Evolutionary conservation across 2,113 vertebrate species (phyloP), one percentile per base, ranked within the genome.

Genomic region (Stigmatopora nigra): DNA sequence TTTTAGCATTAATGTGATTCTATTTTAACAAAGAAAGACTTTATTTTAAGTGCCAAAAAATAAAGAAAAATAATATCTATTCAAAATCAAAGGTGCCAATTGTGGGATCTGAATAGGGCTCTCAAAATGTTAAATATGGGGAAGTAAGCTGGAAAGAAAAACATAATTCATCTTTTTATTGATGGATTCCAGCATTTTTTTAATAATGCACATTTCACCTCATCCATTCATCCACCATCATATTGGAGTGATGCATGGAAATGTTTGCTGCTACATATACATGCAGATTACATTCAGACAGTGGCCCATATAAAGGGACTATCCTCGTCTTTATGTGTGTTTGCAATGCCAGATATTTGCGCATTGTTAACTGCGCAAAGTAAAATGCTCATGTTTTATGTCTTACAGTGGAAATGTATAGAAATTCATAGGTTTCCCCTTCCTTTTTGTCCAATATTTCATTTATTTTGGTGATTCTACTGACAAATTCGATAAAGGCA

Each of bases 21-120:
- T 84, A 72, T 87, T 80, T 71, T 64, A 67, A 77, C 49, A 61
- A 57, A 74, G 20, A 77, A 46, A 76, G 65, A 86, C 70, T 78
- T 73, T 83, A 84, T 83, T 82, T 84, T 71, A 88, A 88, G 88
- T 89, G 88, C 86, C 86, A 89, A 89, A 85, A 56, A 56, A n/a
- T n/a, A n/a, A 25, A 25, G 22, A 25, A 22, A 53, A 78, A 78
- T n/a, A 74, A 45, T 14, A 82, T 68, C 58, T n/a, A 81, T 44
- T 76, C 41, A 78, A 85, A 85, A 73, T 79, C 48, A 62, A 81
- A 71, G 38, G 75, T 87, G 83, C 83, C 86, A 87, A 74, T 76
- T 70, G 82, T 72, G 62, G 41, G 49, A 59, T 68, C 61, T 35
- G 22, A 38, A 41, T 46, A 46, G 41, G 59, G 59, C 38, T 61